phyloP scores from a whole-genome alignment of 2,888 invertebrate genomes.

The Dorcus parallelipipedus region DNA sequence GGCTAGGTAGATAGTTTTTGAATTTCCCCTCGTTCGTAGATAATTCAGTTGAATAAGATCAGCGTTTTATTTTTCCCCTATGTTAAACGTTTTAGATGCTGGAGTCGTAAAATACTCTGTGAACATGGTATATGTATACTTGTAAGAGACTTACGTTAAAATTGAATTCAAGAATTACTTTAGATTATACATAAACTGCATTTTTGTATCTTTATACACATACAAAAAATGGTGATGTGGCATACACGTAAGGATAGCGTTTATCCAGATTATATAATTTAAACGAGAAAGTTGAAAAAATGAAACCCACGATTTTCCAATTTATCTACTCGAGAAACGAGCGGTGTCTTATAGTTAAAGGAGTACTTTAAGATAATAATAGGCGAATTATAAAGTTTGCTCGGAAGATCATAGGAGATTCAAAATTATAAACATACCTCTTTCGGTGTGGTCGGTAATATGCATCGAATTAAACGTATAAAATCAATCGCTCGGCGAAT shows the following conservation, averaged over 20 bases:
- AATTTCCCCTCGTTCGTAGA: no score
- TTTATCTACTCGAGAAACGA: constrained; percentile 4
- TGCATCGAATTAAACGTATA: constrained; percentile 2
- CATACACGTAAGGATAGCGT: constrained; percentile 7
- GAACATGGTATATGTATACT: no score
- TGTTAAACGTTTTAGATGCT: no score
- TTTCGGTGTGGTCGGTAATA: constrained; percentile 5
- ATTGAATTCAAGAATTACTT: no score
- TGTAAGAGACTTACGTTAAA: no score
- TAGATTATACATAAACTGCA: no score
- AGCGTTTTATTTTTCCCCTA: no score
- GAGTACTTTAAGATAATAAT: constrained; percentile 2
- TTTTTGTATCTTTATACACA: no score
- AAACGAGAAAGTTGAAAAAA: not conserved
- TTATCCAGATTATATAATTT: constrained; percentile 6
- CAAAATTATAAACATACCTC: constrained; percentile 6
- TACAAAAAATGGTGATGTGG: not conserved
- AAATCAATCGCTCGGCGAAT: constrained; percentile 5
- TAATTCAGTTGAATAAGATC: no score
- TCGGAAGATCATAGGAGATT: constrained; percentile 1
- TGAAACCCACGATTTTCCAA: constrained; percentile 8
- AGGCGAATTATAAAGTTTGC: constrained; percentile 1
- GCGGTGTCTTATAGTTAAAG: constrained; percentile 4
- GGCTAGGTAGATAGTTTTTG: no score
- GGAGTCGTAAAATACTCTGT: no score